phyloP scores from a whole-genome alignment of 2,113 vertebrate genomes.

The rat (Rattus norvegicus) region DNA sequence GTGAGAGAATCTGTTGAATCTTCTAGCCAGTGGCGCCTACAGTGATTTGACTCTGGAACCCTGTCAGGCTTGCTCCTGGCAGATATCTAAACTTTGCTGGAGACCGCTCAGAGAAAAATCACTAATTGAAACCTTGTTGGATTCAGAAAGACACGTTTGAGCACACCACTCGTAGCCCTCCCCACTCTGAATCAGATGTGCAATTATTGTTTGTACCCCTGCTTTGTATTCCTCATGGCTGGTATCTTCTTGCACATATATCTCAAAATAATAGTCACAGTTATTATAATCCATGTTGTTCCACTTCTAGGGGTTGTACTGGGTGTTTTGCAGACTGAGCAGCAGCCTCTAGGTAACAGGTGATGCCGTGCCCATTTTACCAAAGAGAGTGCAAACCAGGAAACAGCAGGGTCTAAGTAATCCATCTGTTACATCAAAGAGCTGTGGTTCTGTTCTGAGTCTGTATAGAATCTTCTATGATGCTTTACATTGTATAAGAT shows the following conservation, averaged over 20 bases:
- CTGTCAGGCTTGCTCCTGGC: neutral
- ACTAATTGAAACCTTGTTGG: neutral
- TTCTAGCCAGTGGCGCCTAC: neutral
- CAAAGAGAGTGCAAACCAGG: neutral
- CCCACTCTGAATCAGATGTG: neutral
- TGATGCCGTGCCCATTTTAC: neutral
- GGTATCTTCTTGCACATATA: neutral
- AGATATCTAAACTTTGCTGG: neutral
- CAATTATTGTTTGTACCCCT: neutral
- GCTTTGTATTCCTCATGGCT: neutral
- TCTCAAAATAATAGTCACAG: neutral
- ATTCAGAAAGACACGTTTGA: neutral
- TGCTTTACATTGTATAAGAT: neutral
- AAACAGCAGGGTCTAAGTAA: neutral
- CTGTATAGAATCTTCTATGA: neutral
- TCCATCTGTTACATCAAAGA: neutral
- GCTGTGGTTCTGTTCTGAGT: neutral
- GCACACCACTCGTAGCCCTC: neutral
- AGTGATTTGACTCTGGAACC: neutral
- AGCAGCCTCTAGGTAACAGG: neutral
- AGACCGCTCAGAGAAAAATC: neutral
- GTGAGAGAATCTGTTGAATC: neutral
- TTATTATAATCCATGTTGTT: neutral
- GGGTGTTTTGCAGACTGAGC: neutral
- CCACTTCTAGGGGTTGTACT: neutral